These are phyloP conservation scores for Lutjanus argentimaculatus DNA, from an alignment of 2,797 vertebrate species.

Conservation along the genomic window DNA sequence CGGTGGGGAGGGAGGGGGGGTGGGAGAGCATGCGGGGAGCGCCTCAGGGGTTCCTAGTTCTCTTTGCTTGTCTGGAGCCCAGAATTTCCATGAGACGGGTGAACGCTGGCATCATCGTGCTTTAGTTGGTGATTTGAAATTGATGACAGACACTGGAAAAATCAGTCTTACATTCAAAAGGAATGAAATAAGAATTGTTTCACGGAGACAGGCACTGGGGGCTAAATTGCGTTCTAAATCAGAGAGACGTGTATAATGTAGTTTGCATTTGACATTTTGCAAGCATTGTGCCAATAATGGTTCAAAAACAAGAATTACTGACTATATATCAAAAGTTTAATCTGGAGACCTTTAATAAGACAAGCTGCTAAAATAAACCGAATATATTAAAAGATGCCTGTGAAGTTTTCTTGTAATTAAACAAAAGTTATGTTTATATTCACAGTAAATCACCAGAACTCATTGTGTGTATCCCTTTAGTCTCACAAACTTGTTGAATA, in stretches of 20 bases:
- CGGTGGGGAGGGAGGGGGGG: constrained; percentile 27
- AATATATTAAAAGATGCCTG: not conserved
- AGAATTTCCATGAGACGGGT: constrained; percentile 59
- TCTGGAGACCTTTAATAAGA: constrained; percentile 19
- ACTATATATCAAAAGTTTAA: constrained; percentile 33
- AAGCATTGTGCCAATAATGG: constrained; percentile 26
- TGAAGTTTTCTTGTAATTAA: not conserved
- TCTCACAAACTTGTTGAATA: not conserved
- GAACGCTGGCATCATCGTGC: constrained; percentile 45
- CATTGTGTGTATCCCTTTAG: too few species aligned
- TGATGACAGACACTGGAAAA: constrained; percentile 67
- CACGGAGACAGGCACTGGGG: constrained; percentile 10
- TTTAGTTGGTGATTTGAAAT: constrained; percentile 51
- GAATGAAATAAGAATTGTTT: constrained; percentile 35
- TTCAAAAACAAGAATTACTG: constrained; percentile 32
- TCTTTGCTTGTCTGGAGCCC: constrained; percentile 48
- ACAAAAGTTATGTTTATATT: not conserved
- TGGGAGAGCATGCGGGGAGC: constrained; percentile 44
- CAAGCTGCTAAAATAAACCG: constrained; percentile 13
- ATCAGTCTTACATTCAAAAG: constrained; percentile 33
- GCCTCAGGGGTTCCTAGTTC: constrained; percentile 60
- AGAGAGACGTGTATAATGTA: constrained; percentile 12
- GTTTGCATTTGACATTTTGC: constrained; percentile 30
- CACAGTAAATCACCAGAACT: not conserved
- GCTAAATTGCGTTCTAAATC: constrained; percentile 41